These are phyloP conservation scores for Sardinella longiceps DNA, from an alignment of 2,797 vertebrate species.

Conservation along the genomic window DNA sequence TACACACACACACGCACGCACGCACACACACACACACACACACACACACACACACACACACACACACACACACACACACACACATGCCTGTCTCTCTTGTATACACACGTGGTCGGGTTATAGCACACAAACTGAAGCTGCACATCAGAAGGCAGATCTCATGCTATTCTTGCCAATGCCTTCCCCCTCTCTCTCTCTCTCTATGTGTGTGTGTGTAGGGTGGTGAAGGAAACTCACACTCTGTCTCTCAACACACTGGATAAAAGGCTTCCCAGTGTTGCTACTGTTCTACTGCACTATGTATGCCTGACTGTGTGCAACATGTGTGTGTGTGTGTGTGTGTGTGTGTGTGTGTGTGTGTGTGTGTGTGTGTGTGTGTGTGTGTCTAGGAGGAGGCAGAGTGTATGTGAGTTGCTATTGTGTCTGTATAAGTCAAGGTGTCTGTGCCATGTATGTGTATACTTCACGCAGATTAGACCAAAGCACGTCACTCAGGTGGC, in stretches of 20 bases:
- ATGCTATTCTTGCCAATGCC: neutral
- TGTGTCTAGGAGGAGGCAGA: neutral
- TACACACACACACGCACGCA: neutral
- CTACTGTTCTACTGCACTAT: neutral
- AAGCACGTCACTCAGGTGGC: constrained; percentile 36
- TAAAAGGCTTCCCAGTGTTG: neutral
- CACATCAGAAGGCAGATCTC: neutral
- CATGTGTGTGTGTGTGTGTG: neutral
- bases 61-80: neutral
- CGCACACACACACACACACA: neutral
- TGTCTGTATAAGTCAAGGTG: neutral
- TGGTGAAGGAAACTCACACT: constrained; percentile 2
- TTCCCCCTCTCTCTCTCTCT: no score
- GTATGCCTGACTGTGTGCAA: neutral
- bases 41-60: neutral
- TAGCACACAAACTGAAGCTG: neutral
- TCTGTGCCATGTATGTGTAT: neutral
- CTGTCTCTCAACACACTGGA: neutral
- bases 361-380: neutral
- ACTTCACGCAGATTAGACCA: constrained; percentile 29
- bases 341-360: neutral
- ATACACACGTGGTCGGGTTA: neutral
- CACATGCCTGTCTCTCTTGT: neutral
- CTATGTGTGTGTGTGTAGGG: neutral
- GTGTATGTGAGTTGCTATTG: neutral